Evolutionary conservation across 2,113 vertebrate genomes (phyloP), one percentile per base, ranked within the genome.

Genomic region (Pseudorasbora parva): DNA sequence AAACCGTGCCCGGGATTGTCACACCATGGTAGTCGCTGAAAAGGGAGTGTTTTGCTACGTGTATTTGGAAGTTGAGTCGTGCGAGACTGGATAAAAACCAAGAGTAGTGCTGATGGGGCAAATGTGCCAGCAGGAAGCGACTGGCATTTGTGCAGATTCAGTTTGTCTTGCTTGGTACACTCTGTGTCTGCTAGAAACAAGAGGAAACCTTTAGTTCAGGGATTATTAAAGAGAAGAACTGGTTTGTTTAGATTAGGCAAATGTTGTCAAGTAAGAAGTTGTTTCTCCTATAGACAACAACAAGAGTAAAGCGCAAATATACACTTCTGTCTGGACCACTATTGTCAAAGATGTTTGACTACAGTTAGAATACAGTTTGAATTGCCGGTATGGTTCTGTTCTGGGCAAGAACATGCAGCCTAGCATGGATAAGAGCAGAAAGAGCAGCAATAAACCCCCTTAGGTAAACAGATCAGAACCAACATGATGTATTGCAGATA

Each of bases 11-110:
- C 87, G 77, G 80, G 88, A 64, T 85, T 81, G 84, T 78, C 82
- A 73, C 21, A 75, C 88, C 82, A 87, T 76, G 87, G 82, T 87
- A 91, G 86, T 86, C 82, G 84, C 68, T 88, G 85, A 87, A 91
- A 88, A 88, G 87, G 89, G 91, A 89, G 88, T 84, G 66, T 90
- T 93, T 92, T 93, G 89, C 84, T 81, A 10, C 74, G 71, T 90
- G 84, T 81, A 89, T 72, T 87, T 68, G 59, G 87, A 88, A 87
- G 71, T 62, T 41, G 72, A 75, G 92, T 89, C 54, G 74, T 84
- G 84, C 82, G 80, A 84, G 85, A 86, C 76, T 90, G 88, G 86
- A 90, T 83, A 64, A 78, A 82, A 88, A 84, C 87, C 73, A 89
- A 89, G 56, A 87, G 57, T 30, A 72, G 54, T 79, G 85, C 82